phyloP scores from a whole-genome alignment of 2,797 vertebrate genomes.

The Eulemur rubriventer region DNA sequence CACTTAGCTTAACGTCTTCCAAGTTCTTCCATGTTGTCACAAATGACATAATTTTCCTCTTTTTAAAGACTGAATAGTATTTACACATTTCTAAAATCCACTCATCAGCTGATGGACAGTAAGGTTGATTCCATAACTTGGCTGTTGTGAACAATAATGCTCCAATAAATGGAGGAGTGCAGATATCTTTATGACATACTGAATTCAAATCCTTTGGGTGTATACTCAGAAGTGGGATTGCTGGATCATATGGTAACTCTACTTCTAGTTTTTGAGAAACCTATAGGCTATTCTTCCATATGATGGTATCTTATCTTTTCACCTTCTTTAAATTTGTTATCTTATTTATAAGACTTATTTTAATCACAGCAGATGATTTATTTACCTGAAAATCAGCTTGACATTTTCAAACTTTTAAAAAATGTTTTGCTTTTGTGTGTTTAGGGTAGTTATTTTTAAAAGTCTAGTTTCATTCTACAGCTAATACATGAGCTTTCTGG shows the following conservation, averaged over 20 bases:
- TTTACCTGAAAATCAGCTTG: not conserved
- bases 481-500: not conserved
- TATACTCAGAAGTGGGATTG: not conserved
- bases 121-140: not conserved
- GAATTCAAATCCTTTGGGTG: not conserved
- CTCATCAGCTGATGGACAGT: no score
- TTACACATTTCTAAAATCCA: not conserved
- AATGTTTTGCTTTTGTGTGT: not conserved
- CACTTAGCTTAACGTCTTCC: not conserved
- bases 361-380: not conserved
- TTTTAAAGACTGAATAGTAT: not conserved
- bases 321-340: not conserved
- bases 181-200: not conserved
- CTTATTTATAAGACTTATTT: not conserved
- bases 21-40: not conserved
- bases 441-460: not conserved
- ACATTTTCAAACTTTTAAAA: not conserved
- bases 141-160: not conserved
- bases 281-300: not conserved
- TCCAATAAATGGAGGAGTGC: not conserved
- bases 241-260: not conserved
- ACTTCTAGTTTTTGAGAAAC: not conserved
- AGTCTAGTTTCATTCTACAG: not conserved
- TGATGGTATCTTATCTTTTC: not conserved
- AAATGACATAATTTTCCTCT: not conserved